These are phyloP conservation scores for Nyctibius grandis DNA, from an alignment of 2,797 vertebrate genomes.

Conservation along the genomic window DNA sequence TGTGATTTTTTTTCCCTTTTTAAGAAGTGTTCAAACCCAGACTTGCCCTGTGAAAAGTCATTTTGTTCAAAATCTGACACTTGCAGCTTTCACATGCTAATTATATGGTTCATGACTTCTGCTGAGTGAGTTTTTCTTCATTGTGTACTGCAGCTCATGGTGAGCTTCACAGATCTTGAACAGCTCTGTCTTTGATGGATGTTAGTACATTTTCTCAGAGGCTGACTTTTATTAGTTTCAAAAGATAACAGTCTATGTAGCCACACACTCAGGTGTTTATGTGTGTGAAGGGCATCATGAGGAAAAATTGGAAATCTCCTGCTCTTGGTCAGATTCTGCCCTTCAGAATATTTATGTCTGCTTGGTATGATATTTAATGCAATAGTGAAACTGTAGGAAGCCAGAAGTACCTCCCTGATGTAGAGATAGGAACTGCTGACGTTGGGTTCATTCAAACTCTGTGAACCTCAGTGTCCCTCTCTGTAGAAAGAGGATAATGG, in stretches of 20 bases:
- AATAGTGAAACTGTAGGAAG: neutral
- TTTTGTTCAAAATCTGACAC: conserved; percentile 37
- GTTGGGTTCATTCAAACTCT: neutral
- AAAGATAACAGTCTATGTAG: conserved; percentile 60
- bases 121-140: conserved; percentile 36
- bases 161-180: conserved; percentile 32
- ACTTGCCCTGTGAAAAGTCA: conserved; percentile 44
- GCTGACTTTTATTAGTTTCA: conserved; percentile 69
- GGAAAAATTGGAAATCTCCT: conserved; percentile 18
- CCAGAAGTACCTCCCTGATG: neutral
- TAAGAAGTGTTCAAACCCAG: neutral
- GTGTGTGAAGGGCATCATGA: conserved; percentile 30
- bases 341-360: neutral
- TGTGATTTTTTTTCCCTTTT: neutral
- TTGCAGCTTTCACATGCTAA: conserved; percentile 33
- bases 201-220: conserved; percentile 62
- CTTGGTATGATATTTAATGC: neutral
- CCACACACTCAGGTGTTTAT: neutral
- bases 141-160: neutral
- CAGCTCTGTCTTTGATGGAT: conserved; percentile 59
- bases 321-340: neutral
- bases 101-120: conserved; percentile 53
- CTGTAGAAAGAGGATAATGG: neutral
- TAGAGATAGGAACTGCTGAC: neutral
- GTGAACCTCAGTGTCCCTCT: neutral